Evolutionary conservation across 2,797 vertebrate species (phyloP).

Genomic region (Enteromius argenteus): DNA sequence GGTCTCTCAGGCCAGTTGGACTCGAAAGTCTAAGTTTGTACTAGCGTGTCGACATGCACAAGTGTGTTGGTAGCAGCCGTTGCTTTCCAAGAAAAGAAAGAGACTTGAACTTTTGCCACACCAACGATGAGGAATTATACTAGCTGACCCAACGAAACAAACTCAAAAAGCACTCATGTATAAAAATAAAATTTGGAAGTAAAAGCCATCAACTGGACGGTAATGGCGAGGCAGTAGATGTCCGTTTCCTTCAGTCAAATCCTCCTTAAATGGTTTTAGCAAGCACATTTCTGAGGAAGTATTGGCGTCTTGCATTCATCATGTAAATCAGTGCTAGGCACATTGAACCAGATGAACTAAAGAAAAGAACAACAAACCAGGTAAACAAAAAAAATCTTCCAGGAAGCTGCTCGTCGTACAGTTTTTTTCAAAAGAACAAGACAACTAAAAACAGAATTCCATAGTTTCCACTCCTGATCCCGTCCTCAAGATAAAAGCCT

Average conservation of each 20-base stretch:
- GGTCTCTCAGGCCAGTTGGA: conserved; percentile 23
- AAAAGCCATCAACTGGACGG: conserved; percentile 51
- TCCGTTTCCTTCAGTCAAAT: conserved; percentile 25
- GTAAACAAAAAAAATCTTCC: conserved; percentile 29
- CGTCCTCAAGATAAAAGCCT: conserved; percentile 34
- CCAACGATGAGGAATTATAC: conserved; percentile 39
- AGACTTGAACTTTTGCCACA: conserved; percentile 52
- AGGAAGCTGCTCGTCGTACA: conserved; percentile 33
- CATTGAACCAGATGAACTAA: conserved; percentile 27
- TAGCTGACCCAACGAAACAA: conserved; percentile 67
- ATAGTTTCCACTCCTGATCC: neutral
- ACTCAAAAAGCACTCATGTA: conserved; percentile 81
- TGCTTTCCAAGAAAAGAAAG: conserved; percentile 56
- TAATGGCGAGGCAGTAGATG: conserved; percentile 51
- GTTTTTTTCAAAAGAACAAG: neutral
- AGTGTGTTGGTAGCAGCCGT: conserved; percentile 28
- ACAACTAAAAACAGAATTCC: conserved; percentile 13
- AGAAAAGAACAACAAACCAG: neutral
- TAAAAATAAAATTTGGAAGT: conserved; percentile 83
- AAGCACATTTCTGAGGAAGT: conserved; percentile 33
- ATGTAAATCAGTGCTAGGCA: conserved; percentile 17
- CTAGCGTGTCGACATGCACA: conserved; percentile 39
- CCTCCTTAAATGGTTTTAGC: conserved; percentile 41
- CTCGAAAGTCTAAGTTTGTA: conserved; percentile 14
- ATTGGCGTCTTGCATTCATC: conserved; percentile 22